Evolutionary conservation across 2,888 invertebrate species (phyloP).

Genomic region (Monoplex corrugatus): DNA sequence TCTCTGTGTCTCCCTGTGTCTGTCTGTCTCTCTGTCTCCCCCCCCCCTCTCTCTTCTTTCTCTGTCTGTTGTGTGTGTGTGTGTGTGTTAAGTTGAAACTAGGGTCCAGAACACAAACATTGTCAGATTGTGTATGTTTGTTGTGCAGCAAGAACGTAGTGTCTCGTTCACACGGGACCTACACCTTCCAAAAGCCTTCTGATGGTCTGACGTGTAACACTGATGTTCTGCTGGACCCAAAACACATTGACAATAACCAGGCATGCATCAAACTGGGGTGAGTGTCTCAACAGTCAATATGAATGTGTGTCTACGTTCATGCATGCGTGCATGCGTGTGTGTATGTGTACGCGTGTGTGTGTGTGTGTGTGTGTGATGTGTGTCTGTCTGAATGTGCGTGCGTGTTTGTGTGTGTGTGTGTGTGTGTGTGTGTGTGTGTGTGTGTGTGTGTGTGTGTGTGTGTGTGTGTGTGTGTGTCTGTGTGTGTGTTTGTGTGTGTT

Average conservation of each 20-base stretch:
- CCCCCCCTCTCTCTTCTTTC: no score
- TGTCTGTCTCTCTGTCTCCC: no score
- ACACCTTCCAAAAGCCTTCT: background rate
- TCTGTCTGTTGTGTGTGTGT: no score
- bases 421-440: background rate
- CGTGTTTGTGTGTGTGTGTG: no score
- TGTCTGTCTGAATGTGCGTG: no score
- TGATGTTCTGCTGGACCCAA: background rate
- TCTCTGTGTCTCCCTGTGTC: no score
- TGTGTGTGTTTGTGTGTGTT: no score
- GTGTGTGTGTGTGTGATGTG: background rate
- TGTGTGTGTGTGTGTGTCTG: background rate
- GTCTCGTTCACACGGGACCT: background rate
- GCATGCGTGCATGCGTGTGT: background rate
- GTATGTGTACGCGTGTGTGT: background rate
- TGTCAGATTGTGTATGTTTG: no score
- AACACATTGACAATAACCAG: background rate
- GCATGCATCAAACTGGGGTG: slow-evolving; percentile 17
- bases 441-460: background rate
- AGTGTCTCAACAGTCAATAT: background rate
- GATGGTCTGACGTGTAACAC: background rate
- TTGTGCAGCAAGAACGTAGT: no score
- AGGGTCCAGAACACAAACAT: no score
- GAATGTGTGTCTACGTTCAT: background rate
- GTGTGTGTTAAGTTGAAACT: no score